Evolutionary conservation across 2,113 vertebrate species (phyloP).

Genomic region (Tragelaphus scriptus): DNA sequence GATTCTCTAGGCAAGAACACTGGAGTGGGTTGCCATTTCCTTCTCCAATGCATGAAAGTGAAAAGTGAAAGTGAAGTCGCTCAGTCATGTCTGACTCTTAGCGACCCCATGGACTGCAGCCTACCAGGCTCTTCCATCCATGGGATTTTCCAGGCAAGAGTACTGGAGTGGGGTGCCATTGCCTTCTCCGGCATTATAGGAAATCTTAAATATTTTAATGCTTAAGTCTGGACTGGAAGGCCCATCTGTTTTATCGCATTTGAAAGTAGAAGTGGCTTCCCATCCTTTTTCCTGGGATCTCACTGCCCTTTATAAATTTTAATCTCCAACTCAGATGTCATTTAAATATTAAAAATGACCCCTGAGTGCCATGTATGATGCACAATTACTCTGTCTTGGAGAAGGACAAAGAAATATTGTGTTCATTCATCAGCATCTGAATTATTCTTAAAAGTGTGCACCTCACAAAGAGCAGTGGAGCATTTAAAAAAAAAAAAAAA

Average conservation of each 20-base stretch:
- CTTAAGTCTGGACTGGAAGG: background rate
- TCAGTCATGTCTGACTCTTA: no score
- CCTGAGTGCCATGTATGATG: background rate
- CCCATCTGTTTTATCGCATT: background rate
- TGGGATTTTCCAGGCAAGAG: no score
- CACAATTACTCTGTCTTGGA: background rate
- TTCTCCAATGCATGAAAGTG: no score
- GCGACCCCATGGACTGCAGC: no score
- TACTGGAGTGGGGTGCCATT: no score
- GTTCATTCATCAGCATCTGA: background rate
- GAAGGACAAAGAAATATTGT: constrained; percentile 23
- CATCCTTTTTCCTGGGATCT: background rate
- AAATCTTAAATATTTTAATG: background rate
- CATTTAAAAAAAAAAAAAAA: background rate
- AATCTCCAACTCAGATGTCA: constrained; percentile 27
- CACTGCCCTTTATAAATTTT: constrained; percentile 31
- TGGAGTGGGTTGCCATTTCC: no score
- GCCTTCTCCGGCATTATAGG: background rate
- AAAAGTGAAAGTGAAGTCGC: no score
- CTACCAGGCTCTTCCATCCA: no score
- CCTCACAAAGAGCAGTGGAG: background rate
- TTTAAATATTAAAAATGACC: constrained; percentile 59
- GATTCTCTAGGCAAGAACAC: no score
- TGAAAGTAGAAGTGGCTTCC: background rate
- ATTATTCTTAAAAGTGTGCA: background rate